Conservation (phyloP, 1,140 invertebrate genomes). For the Pantala flavescens region DNA sequence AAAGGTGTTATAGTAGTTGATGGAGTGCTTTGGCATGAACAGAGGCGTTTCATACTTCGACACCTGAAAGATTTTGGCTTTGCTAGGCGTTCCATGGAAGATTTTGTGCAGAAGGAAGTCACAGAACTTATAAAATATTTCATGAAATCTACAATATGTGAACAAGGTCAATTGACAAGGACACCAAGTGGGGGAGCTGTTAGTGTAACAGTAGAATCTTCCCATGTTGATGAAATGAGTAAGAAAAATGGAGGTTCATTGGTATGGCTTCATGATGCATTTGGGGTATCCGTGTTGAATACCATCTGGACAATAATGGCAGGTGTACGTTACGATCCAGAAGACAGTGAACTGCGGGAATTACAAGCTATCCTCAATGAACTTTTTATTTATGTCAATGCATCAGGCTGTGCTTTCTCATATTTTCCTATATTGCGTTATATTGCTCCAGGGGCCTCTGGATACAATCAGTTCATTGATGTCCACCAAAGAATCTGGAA, state of each 20-base stretch:
- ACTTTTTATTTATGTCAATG: slow-evolving; percentile 53
- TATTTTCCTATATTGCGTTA: slow-evolving; percentile 52
- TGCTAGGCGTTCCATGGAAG: slow-evolving; percentile 60
- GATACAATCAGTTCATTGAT: slow-evolving; percentile 41
- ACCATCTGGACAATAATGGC: slow-evolving; percentile 60
- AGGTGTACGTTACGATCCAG: slow-evolving; percentile 50
- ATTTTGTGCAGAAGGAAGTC: slow-evolving; percentile 56
- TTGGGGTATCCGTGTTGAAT: slow-evolving; percentile 54
- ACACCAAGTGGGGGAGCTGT: no score
- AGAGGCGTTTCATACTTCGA: slow-evolving; percentile 64
- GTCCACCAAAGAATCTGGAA: slow-evolving; percentile 34
- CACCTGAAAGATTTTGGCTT: slow-evolving; percentile 74
- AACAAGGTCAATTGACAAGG: no score
- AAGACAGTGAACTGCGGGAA: slow-evolving; percentile 52
- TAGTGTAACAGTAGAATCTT: background rate
- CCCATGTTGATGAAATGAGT: background rate
- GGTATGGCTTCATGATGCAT: slow-evolving; percentile 28
- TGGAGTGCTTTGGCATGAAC: slow-evolving; percentile 70
- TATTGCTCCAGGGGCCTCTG: slow-evolving; percentile 44
- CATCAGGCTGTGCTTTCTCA: slow-evolving; percentile 53
- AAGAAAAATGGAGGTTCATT: slow-evolving; percentile 16
- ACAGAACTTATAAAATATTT: background rate
- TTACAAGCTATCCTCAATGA: slow-evolving; percentile 57
- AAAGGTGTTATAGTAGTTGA: slow-evolving; percentile 57
- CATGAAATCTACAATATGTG: background rate